These are phyloP conservation scores for Platynereis dumerilii DNA, from an alignment of 2,888 invertebrate species.

Conservation along the genomic window DNA sequence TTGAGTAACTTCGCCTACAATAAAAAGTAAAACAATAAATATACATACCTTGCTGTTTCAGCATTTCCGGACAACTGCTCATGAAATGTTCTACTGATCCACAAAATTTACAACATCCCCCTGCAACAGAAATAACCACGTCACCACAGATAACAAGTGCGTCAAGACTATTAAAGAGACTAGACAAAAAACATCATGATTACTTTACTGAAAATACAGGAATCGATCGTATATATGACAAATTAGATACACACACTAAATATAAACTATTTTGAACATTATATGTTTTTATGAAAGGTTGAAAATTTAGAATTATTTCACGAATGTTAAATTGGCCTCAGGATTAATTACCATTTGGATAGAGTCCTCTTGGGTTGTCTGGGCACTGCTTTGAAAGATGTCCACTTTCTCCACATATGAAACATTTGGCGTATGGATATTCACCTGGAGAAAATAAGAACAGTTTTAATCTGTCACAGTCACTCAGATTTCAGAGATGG, in stretches of 20 bases:
- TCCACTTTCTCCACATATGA: slow-evolving; percentile 85
- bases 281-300: no score
- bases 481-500: not conserved
- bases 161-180: no score
- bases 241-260: no score
- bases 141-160: no score
- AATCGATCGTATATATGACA: no score
- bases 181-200: no score
- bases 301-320: no score
- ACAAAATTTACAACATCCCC: slow-evolving; percentile 76
- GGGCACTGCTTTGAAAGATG: slow-evolving; percentile 88
- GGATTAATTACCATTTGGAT: slow-evolving; percentile 78
- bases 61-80: slow-evolving; percentile 80
- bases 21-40: no score
- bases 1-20: no score
- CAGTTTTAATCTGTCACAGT: not conserved
- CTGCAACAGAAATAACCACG: slow-evolving; percentile 26
- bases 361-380: slow-evolving; percentile 84
- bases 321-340: no score
- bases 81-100: slow-evolving; percentile 85
- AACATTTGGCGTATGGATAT: slow-evolving; percentile 84
- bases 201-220: no score
- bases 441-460: slow-evolving; percentile 54
- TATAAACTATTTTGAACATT: no score
- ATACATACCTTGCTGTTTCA: slow-evolving; percentile 40